These are phyloP conservation scores for Notolabrus celidotus DNA, from an alignment of 2,797 vertebrate genomes.

Conservation along the genomic window DNA sequence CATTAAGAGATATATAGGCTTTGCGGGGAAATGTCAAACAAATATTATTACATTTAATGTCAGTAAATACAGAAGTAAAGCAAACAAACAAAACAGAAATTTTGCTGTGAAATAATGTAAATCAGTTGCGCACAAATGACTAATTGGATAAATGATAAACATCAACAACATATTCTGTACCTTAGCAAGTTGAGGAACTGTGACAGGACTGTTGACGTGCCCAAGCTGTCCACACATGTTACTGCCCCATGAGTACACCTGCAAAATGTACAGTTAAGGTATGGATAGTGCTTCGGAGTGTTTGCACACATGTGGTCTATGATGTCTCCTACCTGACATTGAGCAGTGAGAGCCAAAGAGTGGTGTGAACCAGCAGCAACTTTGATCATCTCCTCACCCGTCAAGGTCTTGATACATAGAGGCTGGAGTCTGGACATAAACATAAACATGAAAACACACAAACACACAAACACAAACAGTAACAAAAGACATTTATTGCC, in stretches of 20 bases:
- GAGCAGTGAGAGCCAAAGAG: conserved; percentile 94
- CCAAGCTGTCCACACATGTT: conserved; percentile 94
- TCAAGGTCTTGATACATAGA: conserved; percentile 93
- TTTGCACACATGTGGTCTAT: not conserved
- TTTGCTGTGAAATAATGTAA: not conserved
- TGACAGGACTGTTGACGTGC: conserved; percentile 89
- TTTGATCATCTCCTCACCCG: conserved; percentile 92
- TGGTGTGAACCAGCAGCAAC: conserved; percentile 93
- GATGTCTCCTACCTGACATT: conserved; percentile 91
- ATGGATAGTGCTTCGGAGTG: not conserved
- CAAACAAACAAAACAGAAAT: not conserved
- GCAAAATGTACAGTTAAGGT: conserved; percentile 26
- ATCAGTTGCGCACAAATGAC: not conserved
- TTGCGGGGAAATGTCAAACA: too few relatives aligned
- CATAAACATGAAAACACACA: conserved; percentile 13
- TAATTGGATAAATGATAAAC: not conserved
- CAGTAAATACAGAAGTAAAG: too few relatives aligned
- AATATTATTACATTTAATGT: too few relatives aligned
- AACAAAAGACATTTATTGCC: too few relatives aligned
- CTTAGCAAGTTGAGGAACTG: conserved; percentile 91
- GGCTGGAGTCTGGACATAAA: conserved; percentile 90
- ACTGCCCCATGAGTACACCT: conserved; percentile 98
- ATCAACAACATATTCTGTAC: conserved; percentile 77
- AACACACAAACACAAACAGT: not conserved
- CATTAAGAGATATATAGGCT: not conserved